phyloP scores from a whole-genome alignment of 2,888 invertebrate species.

The Drosophila dives region DNA sequence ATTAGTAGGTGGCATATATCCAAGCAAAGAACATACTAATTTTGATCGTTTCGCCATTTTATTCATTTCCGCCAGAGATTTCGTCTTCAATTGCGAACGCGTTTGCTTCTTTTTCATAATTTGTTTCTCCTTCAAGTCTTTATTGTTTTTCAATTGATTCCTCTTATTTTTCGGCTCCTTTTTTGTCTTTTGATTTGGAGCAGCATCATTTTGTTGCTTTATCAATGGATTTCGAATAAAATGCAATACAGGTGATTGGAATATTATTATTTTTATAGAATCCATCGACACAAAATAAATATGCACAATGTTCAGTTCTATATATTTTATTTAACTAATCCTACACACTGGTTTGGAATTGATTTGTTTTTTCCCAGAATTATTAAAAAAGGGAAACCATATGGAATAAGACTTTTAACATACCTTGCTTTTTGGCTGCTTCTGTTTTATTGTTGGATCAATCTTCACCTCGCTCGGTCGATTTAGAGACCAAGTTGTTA shows the following conservation, averaged over 20 bases:
- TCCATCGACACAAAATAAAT: not conserved
- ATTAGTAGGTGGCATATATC: constrained; percentile 37
- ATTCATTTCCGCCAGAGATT: no score
- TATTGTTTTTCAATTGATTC: not conserved
- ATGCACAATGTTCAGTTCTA: not conserved
- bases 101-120: not conserved
- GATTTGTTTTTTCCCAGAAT: not conserved
- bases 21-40: constrained; percentile 28
- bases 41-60: not conserved
- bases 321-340: not conserved
- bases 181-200: not conserved
- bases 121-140: not conserved
- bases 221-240: not conserved
- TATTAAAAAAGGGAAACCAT: not conserved
- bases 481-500: not conserved
- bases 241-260: not conserved
- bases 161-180: not conserved
- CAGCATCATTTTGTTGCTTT: not conserved
- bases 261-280: not conserved
- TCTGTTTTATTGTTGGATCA: not conserved
- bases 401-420: not conserved
- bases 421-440: not conserved
- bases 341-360: not conserved
- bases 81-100: not conserved
- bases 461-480: no score